These are phyloP conservation scores for Hecatera dysodea DNA, from an alignment of 2,888 invertebrate genomes.

Conservation along the genomic window DNA sequence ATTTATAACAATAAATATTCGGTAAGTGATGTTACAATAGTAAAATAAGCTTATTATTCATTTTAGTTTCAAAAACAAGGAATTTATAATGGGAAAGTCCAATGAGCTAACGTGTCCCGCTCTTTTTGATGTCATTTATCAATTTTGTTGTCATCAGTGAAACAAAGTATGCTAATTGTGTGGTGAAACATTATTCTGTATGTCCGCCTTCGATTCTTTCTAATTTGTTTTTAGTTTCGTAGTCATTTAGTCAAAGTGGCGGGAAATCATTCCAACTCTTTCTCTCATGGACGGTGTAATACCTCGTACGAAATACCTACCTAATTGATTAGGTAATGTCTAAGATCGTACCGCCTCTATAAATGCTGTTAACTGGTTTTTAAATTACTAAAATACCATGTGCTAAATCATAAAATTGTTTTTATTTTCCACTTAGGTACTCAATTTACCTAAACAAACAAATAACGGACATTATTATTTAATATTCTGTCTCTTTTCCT, in stretches of 20 bases:
- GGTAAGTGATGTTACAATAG: slow-evolving; percentile 89
- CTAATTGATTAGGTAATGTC: slow-evolving; percentile 59
- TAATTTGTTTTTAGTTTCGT: slow-evolving; percentile 19
- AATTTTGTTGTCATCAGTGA: slow-evolving; percentile 45
- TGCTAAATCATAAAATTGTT: background rate
- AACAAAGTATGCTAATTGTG: slow-evolving; percentile 14
- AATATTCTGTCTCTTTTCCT: slow-evolving; percentile 73
- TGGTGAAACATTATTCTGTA: slow-evolving; percentile 13
- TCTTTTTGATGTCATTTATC: slow-evolving; percentile 87
- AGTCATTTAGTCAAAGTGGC: slow-evolving; percentile 75
- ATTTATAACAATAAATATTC: slow-evolving; percentile 92
- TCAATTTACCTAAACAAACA: slow-evolving; percentile 45
- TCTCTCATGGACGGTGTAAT: slow-evolving; percentile 37
- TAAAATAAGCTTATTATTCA: slow-evolving; percentile 59
- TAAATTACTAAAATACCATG: slow-evolving; percentile 9
- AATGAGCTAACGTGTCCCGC: slow-evolving; percentile 86
- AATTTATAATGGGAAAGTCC: slow-evolving; percentile 85
- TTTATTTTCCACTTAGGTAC: slow-evolving; percentile 31
- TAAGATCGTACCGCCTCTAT: slow-evolving; percentile 1
- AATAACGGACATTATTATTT: slow-evolving; percentile 68
- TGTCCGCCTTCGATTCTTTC: slow-evolving; percentile 2
- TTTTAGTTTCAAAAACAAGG: slow-evolving; percentile 78
- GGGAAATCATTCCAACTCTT: slow-evolving; percentile 76
- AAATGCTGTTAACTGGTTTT: background rate
- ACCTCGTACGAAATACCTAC: slow-evolving; percentile 31